These are phyloP conservation scores for Rhingia rostrata DNA, from an alignment of 2,888 invertebrate genomes.

Conservation along the genomic window DNA sequence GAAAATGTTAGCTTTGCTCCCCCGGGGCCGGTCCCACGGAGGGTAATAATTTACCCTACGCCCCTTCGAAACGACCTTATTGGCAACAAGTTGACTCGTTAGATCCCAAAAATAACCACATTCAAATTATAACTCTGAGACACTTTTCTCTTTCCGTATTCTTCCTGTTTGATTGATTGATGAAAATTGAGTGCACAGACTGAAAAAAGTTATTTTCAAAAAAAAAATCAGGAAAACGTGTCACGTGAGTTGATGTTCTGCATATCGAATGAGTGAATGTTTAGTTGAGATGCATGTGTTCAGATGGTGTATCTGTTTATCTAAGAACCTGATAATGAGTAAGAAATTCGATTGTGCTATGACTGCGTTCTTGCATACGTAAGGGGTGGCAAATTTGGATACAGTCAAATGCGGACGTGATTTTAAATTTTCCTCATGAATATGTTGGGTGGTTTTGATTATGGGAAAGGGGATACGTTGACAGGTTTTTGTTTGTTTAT, in stretches of 20 bases:
- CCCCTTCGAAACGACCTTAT: background rate
- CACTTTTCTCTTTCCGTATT: slow-evolving; percentile 29
- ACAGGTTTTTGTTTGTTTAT: background rate
- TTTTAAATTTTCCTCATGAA: slow-evolving; percentile 60
- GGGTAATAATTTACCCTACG: background rate
- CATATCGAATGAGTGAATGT: slow-evolving; percentile 63
- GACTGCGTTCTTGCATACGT: background rate
- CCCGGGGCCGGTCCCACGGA: background rate
- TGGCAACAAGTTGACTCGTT: slow-evolving; percentile 24
- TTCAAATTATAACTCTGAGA: slow-evolving; percentile 3
- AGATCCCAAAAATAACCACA: background rate
- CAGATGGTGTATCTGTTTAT: slow-evolving; percentile 40
- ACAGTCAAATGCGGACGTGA: slow-evolving; percentile 14
- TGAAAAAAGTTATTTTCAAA: slow-evolving; percentile 43
- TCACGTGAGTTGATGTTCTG: slow-evolving; percentile 67
- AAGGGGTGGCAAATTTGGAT: slow-evolving; percentile 36
- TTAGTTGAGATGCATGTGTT: slow-evolving; percentile 26
- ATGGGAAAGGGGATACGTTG: slow-evolving; percentile 4
- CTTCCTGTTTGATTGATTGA: slow-evolving; percentile 54
- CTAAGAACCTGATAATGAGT: slow-evolving; percentile 62
- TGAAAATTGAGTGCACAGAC: slow-evolving; percentile 54
- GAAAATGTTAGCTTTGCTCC: background rate
- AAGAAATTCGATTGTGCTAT: slow-evolving; percentile 11
- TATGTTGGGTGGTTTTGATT: slow-evolving; percentile 7
- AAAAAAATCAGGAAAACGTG: slow-evolving; percentile 54